Percentiles rank a stretch among this genome's conserved stretches.
Evolutionary conservation across 2,113 vertebrate species (phyloP).

Genomic region (Felis chaus): DNA sequence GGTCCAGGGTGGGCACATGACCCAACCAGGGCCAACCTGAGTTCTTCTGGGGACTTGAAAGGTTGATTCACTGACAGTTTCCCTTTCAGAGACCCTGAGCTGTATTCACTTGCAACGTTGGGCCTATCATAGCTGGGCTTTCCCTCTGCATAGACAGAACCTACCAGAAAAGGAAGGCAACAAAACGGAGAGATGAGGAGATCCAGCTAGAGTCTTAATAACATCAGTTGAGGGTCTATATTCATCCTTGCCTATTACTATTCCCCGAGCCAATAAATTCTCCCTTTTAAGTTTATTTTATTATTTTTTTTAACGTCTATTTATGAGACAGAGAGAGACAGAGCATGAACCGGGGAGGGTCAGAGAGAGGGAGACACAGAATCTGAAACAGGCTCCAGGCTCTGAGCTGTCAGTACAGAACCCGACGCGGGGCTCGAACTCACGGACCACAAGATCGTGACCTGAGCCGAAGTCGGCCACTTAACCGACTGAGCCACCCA

Average conservation of each 20-base stretch:
- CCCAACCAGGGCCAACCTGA: neutral
- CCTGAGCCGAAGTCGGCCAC: too few species aligned
- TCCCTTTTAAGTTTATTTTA: neutral
- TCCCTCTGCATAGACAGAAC: neutral
- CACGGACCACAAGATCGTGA: too few species aligned
- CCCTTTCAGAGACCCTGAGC: neutral
- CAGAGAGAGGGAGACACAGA: too few species aligned
- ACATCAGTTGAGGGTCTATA: neutral
- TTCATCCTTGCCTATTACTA: neutral
- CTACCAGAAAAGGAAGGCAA: neutral
- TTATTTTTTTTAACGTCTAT: too few species aligned
- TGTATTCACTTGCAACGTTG: neutral
- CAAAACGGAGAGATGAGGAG: neutral
- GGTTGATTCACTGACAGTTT: neutral
- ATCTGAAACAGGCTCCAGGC: too few species aligned
- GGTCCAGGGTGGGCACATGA: neutral
- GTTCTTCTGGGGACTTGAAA: neutral
- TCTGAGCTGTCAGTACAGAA: too few species aligned
- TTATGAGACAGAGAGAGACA: too few species aligned
- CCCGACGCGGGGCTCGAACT: too few species aligned
- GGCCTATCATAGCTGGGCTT: neutral
- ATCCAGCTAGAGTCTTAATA: neutral
- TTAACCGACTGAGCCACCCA: too few species aligned
- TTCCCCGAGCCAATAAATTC: neutral
- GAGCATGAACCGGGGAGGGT: too few species aligned